phyloP scores from a whole-genome alignment of 2,797 vertebrate genomes.

The Xenops minutus region DNA sequence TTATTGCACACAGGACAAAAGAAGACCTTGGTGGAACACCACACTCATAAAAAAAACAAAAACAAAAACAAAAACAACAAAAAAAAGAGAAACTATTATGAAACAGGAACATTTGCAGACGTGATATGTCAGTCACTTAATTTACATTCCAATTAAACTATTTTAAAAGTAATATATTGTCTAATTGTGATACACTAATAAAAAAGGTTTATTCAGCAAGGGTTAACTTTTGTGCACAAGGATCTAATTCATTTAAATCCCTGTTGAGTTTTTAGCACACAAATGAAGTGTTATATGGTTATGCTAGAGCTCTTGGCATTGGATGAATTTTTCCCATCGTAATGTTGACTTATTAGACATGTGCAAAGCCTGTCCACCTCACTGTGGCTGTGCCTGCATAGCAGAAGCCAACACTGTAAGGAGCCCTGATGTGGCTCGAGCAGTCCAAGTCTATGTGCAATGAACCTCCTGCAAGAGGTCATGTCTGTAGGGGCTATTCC shows the following conservation, averaged over 20 bases:
- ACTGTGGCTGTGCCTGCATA: background rate
- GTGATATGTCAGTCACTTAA: background rate
- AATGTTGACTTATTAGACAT: background rate
- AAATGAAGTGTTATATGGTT: background rate
- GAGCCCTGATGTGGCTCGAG: rapidly evolving
- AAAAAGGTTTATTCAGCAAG: background rate
- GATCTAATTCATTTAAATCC: slow-evolving; percentile 40
- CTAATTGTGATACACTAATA: background rate
- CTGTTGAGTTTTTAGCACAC: background rate
- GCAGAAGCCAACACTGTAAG: background rate
- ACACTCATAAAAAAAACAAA: background rate
- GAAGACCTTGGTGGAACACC: background rate
- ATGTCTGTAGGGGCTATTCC: background rate
- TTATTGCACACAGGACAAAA: background rate
- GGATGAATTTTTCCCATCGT: slow-evolving; percentile 18
- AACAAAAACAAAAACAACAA: background rate
- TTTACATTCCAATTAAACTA: background rate
- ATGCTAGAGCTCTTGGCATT: slow-evolving; percentile 12
- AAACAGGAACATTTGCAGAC: background rate
- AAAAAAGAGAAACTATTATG: background rate
- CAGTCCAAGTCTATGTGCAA: background rate
- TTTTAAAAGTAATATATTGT: background rate
- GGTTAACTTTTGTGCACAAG: slow-evolving; percentile 25
- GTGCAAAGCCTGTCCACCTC: background rate
- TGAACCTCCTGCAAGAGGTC: background rate